Evolutionary conservation across 2,888 invertebrate genomes (phyloP).

Genomic region (Leptinotarsa tumamoca): DNA sequence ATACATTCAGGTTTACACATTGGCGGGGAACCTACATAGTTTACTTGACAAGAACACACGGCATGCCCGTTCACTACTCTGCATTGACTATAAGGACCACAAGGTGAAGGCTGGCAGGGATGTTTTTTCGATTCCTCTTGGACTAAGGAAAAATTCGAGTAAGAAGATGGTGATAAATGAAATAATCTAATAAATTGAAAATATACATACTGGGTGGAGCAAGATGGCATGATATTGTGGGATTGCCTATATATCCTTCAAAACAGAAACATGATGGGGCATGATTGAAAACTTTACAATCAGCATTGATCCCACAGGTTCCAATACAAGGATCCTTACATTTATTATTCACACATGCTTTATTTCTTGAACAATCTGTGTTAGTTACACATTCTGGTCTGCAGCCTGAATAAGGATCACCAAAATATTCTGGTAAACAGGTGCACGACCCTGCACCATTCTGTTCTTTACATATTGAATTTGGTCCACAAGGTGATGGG

Average conservation of each 20-base stretch:
- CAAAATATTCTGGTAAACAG: conserved; percentile 85
- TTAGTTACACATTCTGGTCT: conserved; percentile 88
- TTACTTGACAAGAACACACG: conserved; percentile 82
- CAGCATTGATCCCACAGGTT: conserved; percentile 84
- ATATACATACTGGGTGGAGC: conserved; percentile 59
- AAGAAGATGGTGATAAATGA: too few relatives aligned
- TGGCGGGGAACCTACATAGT: conserved; percentile 82
- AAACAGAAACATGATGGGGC: conserved; percentile 84
- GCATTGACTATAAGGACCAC: conserved; percentile 83
- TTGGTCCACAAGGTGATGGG: conserved; percentile 88
- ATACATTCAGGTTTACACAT: conserved; percentile 83
- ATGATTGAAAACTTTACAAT: conserved; percentile 85
- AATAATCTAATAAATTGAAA: too few relatives aligned
- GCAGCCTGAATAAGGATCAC: conserved; percentile 89
- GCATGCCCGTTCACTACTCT: conserved; percentile 79
- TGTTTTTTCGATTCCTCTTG: conserved; percentile 68
- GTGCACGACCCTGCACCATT: conserved; percentile 87
- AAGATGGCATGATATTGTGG: conserved; percentile 68
- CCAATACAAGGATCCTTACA: conserved; percentile 87
- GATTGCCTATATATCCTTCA: conserved; percentile 84
- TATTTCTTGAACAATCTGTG: conserved; percentile 81
- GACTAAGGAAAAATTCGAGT: conserved; percentile 47
- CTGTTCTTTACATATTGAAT: conserved; percentile 85
- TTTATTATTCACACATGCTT: conserved; percentile 86
- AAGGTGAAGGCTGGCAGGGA: conserved; percentile 81